Base-by-base conservation (phyloP, 2,888 invertebrate species). In the Melinaea menophilus region DNA sequence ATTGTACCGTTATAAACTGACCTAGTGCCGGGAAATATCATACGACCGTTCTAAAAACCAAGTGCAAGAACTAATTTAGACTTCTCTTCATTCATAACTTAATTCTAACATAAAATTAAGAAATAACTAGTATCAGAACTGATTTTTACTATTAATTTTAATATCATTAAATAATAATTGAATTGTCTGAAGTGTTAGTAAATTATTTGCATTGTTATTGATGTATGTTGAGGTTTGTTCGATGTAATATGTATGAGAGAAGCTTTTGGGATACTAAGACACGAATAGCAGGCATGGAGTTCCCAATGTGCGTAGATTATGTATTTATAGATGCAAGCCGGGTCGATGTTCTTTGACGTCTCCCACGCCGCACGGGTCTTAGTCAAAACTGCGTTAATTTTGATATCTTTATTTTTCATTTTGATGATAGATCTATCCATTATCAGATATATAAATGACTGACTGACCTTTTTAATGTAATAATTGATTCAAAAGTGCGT, bases 1-100 rank as follows among this genome's bases (percentile, higher is more conserved):
- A 88, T 83, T 85, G 82, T 90, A 90, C 90, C 90, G 90, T 90
- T 90, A 88, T 78, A 84, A 90, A 88, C 88, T 90, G 90, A 90
- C 90, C 90, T 90, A 90, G 86, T 90, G 86, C 83, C 87, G 85
- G 84, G 86, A 85, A 86, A 87, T 87, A 88, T 86, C 88, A 88
- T 84, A 81, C 86, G 81, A 79, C 78, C 71, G 78, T 85, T 82
- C 82, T 81, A 84, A 80, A 80, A 22, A 22, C 22, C 22, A 22
- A 75, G 71, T 51, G 56, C 59, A 58, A 57, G 35, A 58, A 13
- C n/a, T 37, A 45, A 58, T 61, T 64, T 75, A 76, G 69, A 68
- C 63, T 73, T 74, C 77, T 76, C 75, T 61, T 56, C 71, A 72
- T 73, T 71, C 69, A 22, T 22, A 22, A 22, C 22, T 22, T 22